Evolutionary conservation across 2,797 vertebrate species (phyloP).

Genomic region (Alca torda): DNA sequence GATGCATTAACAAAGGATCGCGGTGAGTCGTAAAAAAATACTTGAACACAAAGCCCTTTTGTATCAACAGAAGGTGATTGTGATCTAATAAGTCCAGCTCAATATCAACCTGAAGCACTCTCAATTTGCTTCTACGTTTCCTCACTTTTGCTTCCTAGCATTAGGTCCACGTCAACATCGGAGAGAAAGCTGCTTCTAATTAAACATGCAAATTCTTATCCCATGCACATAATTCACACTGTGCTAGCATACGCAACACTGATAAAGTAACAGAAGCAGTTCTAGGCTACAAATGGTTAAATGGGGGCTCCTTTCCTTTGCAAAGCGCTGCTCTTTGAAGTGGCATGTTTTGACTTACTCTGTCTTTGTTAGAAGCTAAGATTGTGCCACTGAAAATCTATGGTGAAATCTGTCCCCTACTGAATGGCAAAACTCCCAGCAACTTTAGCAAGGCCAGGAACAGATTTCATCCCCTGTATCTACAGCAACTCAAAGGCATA

Average conservation of each 20-base stretch:
- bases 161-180: not conserved
- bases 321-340: not conserved
- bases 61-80: conserved; percentile 23
- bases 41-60: conserved; percentile 53
- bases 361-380: not conserved
- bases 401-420: not conserved
- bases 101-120: conserved; percentile 3
- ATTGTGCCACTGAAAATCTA: not conserved
- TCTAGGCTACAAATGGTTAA: not conserved
- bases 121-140: not conserved
- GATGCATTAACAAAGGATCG: conserved; percentile 5
- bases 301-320: not conserved
- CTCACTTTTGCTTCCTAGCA: not conserved
- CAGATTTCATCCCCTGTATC: not conserved
- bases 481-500: conserved; percentile 14
- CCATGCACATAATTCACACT: not conserved
- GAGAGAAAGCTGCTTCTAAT: not conserved
- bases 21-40: not conserved
- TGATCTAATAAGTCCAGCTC: conserved; percentile 43
- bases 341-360: not conserved
- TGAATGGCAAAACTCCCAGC: conserved; percentile 1
- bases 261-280: not conserved
- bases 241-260: not conserved
- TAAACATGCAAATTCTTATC: not conserved
- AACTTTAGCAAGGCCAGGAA: not conserved